Base-by-base conservation (phyloP, 1,140 invertebrate genomes). In the Nasonia giraulti region DNA sequence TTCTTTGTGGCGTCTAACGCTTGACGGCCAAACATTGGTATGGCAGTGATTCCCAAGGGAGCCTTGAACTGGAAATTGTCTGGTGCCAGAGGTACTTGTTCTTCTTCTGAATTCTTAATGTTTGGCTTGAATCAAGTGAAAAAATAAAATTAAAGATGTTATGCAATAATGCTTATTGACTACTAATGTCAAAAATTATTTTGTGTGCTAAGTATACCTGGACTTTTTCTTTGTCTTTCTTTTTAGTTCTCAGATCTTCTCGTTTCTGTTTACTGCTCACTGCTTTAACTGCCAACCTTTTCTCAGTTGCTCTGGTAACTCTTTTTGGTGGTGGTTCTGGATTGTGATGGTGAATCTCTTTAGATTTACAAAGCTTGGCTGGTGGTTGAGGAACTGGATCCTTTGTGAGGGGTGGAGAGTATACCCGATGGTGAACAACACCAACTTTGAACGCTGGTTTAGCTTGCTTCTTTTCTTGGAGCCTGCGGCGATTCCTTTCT, bases 371-470 rank as follows among this genome's bases (percentile, higher is more conserved):
- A 62, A 47, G 10, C 4, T 80, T 83, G 40, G 37, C 68, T 27
- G 12, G 33, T 20, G 78, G 77, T 82, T 73, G 40, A 81, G 85
- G 66, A 82, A 75, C 5, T 76, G n/a, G 23, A 10, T 77, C 71
- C 27, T 20, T 84, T 5, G n/a, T 78, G 14, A 86, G 10, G 37
- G 86, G 78, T 1, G 92, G 90, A 17, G 91, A 92, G 85, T 89
- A 91, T 17, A 88, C 55, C 75, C 89, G 89, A 77, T 93, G 92
- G 74, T 90, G 91, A 0, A 91, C 90, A 20, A 92, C 37, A 0
- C 93, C 92, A 10, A 91, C 91, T 88, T 92, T 91, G 69, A 93
- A 93, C 0, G 87, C 87, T 0, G 90, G 92, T 44, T 91, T 92
- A 27, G 90, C 91, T 11, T 86, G 88, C 0, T 80, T 50, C 74